These are phyloP conservation scores for Diadema setosum DNA, from an alignment of 35 echinoderm and acorn worm species.

Conservation along the genomic window DNA sequence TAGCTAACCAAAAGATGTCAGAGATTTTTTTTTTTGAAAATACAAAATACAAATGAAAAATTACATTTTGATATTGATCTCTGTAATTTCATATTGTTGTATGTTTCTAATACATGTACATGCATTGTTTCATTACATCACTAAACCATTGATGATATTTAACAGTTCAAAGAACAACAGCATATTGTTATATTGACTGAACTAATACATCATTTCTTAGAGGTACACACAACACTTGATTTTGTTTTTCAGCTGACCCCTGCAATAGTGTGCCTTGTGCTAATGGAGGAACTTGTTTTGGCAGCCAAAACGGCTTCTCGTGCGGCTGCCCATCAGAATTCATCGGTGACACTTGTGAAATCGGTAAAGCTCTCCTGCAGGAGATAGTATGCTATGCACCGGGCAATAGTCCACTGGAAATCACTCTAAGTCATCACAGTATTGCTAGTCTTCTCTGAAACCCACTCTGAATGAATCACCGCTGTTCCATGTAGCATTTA, in stretches of 20 bases:
- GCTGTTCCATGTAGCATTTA: neutral
- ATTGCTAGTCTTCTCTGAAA: neutral
- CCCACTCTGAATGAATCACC: neutral
- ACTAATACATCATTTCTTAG: neutral
- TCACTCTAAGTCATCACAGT: neutral
- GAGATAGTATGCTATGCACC: neutral
- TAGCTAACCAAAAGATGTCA: too few species aligned
- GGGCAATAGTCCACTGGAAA: neutral
- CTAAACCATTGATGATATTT: neutral
- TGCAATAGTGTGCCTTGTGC: constrained; percentile 39
- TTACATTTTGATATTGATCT: too few species aligned
- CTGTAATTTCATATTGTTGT: too few species aligned
- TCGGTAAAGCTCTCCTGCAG: neutral
- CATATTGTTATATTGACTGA: neutral
- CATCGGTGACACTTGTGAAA: constrained; percentile 36
- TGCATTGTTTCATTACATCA: neutral
- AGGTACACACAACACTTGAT: neutral
- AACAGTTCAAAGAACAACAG: neutral
- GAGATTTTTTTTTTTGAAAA: too few species aligned
- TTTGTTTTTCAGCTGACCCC: neutral
- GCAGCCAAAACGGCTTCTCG: neutral
- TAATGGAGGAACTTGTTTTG: neutral
- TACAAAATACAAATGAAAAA: too few species aligned
- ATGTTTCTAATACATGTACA: too few species aligned
- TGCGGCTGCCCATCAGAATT: constrained; percentile 19